Conservation (phyloP, 2,888 invertebrate genomes). For the Eudasyphora cyanicolor region DNA sequence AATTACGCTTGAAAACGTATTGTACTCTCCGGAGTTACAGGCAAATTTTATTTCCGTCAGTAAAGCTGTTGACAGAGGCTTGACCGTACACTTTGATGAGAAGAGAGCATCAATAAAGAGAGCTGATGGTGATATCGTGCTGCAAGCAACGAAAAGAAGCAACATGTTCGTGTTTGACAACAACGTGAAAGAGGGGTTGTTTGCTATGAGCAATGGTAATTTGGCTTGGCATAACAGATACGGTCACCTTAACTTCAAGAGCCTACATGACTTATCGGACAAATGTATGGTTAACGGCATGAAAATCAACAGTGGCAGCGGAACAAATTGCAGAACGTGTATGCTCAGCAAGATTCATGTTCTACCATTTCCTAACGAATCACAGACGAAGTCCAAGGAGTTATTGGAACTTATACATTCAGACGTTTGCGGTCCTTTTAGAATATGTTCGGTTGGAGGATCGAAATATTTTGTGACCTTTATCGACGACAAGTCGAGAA, state of each 20-base stretch:
- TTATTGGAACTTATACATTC: too few relatives aligned
- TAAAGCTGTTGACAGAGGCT: too few relatives aligned
- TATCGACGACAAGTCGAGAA: conserved; percentile 41
- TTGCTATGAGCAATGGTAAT: neutral
- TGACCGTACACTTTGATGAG: too few relatives aligned
- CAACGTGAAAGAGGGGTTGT: neutral
- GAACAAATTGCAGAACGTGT: too few relatives aligned
- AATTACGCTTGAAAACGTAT: neutral
- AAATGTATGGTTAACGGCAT: conserved; percentile 54
- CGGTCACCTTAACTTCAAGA: neutral
- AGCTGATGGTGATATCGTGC: too few relatives aligned
- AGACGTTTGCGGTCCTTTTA: too few relatives aligned
- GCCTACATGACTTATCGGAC: conserved; percentile 35
- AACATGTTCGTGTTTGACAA: neutral
- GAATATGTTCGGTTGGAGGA: too few relatives aligned
- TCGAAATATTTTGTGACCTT: too few relatives aligned
- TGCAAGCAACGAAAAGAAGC: neutral
- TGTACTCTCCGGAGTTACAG: too few relatives aligned
- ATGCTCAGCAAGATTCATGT: conserved; percentile 52
- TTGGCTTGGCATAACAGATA: neutral
- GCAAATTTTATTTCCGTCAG: too few relatives aligned
- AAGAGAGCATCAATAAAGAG: too few relatives aligned
- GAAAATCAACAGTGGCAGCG: too few relatives aligned
- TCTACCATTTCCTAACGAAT: conserved; percentile 32
- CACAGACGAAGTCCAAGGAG: conserved; percentile 17